Percentiles rank a stretch among this genome's conserved stretches.
These are phyloP conservation scores for Burhinus oedicnemus DNA, from an alignment of 2,113 vertebrate genomes.

Conservation along the genomic window DNA sequence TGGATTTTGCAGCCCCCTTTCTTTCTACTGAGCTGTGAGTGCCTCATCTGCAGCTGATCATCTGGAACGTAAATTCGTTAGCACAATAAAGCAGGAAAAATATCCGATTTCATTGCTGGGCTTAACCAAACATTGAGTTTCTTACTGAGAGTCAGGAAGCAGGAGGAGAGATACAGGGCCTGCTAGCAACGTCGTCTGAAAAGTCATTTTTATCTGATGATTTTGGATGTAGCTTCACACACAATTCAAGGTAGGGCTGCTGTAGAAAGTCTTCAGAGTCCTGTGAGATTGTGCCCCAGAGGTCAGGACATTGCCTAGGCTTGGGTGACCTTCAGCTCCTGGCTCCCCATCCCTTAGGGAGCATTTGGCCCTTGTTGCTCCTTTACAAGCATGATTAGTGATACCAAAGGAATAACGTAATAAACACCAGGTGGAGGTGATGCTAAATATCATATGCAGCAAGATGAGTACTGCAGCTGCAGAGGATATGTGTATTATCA, in stretches of 20 bases:
- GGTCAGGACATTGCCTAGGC: background rate
- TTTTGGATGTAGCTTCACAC: background rate
- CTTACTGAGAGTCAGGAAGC: background rate
- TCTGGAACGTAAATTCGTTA: background rate
- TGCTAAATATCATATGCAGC: background rate
- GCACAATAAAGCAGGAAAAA: background rate
- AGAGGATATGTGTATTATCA: background rate
- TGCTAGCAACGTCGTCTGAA: background rate
- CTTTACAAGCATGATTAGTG: background rate
- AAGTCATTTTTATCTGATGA: background rate
- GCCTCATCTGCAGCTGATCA: background rate
- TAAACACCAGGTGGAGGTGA: background rate
- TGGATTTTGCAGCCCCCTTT: background rate
- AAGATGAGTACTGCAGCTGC: background rate
- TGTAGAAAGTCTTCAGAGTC: background rate
- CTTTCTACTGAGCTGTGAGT: background rate
- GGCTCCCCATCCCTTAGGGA: background rate
- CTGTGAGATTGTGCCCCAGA: background rate
- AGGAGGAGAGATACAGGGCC: background rate
- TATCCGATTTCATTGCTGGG: background rate
- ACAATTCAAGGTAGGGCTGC: background rate
- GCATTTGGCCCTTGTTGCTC: background rate
- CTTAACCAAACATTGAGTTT: background rate
- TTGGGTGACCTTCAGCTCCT: background rate
- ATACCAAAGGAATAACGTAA: background rate